Evolutionary conservation across 2,113 vertebrate species (phyloP).

Genomic region (Agapornis roseicollis): DNA sequence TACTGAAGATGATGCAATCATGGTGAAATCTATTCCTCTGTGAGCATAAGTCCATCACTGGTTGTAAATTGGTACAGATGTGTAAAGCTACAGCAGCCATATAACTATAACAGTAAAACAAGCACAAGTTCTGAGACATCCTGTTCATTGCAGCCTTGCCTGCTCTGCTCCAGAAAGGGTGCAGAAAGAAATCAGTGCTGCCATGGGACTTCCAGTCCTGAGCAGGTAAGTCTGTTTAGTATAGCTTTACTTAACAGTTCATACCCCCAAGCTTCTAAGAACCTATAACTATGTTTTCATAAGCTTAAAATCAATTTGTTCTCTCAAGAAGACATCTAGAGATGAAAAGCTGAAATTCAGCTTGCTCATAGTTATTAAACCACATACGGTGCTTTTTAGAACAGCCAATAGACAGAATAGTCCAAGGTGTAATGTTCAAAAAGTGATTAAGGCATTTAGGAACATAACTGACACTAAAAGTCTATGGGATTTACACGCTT

Average conservation of each 20-base stretch:
- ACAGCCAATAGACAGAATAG: background rate
- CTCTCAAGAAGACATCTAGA: background rate
- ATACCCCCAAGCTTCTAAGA: background rate
- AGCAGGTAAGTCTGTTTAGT: background rate
- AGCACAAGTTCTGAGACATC: background rate
- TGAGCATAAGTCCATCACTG: background rate
- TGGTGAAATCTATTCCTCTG: background rate
- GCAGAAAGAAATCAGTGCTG: background rate
- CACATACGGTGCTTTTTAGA: background rate
- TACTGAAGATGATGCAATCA: background rate
- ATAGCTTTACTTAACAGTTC: background rate
- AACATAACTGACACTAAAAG: background rate
- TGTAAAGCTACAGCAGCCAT: background rate
- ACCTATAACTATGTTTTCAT: background rate
- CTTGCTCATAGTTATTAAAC: slow-evolving; percentile 11
- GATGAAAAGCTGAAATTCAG: slow-evolving; percentile 15
- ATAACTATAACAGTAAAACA: background rate
- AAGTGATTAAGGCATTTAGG: background rate
- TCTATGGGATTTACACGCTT: background rate
- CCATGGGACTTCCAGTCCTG: background rate
- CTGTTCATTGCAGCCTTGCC: background rate
- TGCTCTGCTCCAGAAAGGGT: background rate
- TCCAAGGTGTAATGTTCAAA: background rate
- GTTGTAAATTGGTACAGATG: background rate
- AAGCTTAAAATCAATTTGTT: slow-evolving; percentile 33